These are phyloP conservation scores for Lindbergichthys nudifrons DNA, from an alignment of 2,797 vertebrate genomes.

Conservation along the genomic window DNA sequence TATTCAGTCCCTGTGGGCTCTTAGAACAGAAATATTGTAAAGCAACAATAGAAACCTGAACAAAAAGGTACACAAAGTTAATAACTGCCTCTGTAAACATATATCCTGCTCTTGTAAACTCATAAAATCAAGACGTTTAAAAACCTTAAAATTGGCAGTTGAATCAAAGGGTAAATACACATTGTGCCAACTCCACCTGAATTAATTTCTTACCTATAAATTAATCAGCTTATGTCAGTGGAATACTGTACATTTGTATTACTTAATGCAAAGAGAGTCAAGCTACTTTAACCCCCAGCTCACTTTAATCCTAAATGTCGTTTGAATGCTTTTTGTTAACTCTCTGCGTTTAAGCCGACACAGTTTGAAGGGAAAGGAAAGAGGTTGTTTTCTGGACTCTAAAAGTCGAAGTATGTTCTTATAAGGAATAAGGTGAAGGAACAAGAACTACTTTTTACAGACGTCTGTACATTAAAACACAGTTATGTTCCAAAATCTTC, in stretches of 20 bases:
- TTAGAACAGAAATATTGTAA: conserved; percentile 52
- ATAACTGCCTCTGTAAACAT: conserved; percentile 73
- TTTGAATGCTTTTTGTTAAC: conserved; percentile 31
- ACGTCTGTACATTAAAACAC: conserved; percentile 74
- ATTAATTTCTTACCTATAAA: conserved; percentile 28
- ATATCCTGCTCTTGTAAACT: conserved; percentile 70
- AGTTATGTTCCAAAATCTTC: conserved; percentile 58
- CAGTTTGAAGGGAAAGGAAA: conserved; percentile 34
- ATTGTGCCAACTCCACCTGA: conserved; percentile 46
- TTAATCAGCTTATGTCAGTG: conserved; percentile 46
- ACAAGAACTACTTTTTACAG: conserved; percentile 69
- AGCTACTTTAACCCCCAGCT: conserved; percentile 40
- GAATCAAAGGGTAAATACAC: conserved; percentile 39
- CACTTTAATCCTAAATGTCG: conserved; percentile 48
- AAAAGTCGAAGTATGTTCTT: conserved; percentile 35
- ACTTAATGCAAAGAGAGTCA: conserved; percentile 42
- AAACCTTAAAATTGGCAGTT: conserved; percentile 64
- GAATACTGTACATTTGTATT: conserved; percentile 63
- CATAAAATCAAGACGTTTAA: conserved; percentile 58
- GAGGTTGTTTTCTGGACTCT: conserved; percentile 17
- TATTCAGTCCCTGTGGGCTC: conserved; percentile 18
- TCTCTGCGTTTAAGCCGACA: conserved; percentile 56
- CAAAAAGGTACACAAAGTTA: conserved; percentile 55
- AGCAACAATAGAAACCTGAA: conserved; percentile 36
- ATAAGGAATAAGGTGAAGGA: conserved; percentile 62